Evolutionary conservation across 2,113 vertebrate genomes (phyloP), one percentile per base, ranked within the genome.

Genomic region (Tiliqua scincoides): DNA sequence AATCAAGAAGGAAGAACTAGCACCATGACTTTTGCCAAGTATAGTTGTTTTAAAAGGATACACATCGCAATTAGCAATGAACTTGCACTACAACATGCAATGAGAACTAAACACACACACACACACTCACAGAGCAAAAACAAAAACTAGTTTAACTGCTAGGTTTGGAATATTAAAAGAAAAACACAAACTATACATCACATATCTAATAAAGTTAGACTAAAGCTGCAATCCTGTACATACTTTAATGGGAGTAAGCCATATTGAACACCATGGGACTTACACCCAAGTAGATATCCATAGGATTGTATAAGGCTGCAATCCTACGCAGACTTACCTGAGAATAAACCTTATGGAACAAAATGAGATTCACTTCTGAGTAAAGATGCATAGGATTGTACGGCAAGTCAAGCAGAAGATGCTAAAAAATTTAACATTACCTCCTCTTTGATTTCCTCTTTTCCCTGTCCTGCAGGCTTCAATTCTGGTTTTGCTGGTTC

Each of bases 361-460:
- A 3, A 32, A 23, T 30, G 40, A 37, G 70, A 62, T 23, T 62
- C 7, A 40, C 6, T 74, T 74, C 59, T 75, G 82, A 48, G 75
- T 43, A 32, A 74, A 84, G 20, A 62, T 61, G 2, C 5, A 48
- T 18, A 75, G 37, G 78, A 27, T 30, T 67, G 17, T 57, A 62
- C 70, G 43, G 12, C 1, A 75, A 79, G 43, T 48, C 40, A 30
- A 63, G 27, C 72, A 43, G 32, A 0, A 89, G 63, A 87, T 27
- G 30, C 5, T 61, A 65, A 91, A 89, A 79, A 87, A n/a, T 4
- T 43, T 14, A 84, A 23, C 2, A 75, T 96, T 96, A 96, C 94
- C 94, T 97, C 98, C 91, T 99, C 98, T 92, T 97, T 97, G 92
- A 97, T 96, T 78, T 95, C 97, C 83, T 98, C 98, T 90, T 96